Evolutionary conservation across 1,140 invertebrate species (phyloP).

Genomic region (Hylyphantes graminicola): DNA sequence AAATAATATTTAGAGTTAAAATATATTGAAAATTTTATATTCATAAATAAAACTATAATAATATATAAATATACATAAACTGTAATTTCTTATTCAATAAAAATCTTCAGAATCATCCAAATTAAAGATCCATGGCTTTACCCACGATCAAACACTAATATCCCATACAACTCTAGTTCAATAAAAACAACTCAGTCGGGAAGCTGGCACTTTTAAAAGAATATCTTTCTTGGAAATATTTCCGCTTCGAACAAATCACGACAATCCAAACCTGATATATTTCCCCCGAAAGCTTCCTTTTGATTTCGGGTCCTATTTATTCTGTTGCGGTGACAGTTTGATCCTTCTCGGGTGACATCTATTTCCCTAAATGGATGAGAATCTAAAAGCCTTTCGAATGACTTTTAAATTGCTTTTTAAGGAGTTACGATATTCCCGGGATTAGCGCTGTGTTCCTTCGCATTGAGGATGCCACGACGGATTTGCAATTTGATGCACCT

Average conservation of each 20-base stretch:
- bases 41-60: too few species aligned
- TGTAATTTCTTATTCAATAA: too few species aligned
- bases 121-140: too few species aligned
- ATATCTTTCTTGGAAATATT: not conserved
- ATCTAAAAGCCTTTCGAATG: slow-evolving; percentile 32
- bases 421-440: not conserved
- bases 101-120: too few species aligned
- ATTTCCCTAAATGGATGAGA: slow-evolving; percentile 35
- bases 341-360: slow-evolving; percentile 35
- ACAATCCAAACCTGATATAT: not conserved
- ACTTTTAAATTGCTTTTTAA: slow-evolving; percentile 58
- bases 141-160: too few species aligned
- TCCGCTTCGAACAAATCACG: not conserved
- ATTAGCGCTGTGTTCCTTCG: slow-evolving; percentile 4
- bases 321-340: slow-evolving; percentile 34
- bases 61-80: too few species aligned
- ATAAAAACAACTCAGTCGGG: not conserved
- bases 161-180: not conserved
- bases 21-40: too few species aligned
- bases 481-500: too few species aligned
- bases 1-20: too few species aligned
- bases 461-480: too few species aligned
- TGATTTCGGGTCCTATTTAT: slow-evolving; percentile 4
- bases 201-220: not conserved
- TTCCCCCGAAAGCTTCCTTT: not conserved